Base-by-base conservation (phyloP, 1,140 invertebrate species). In the Eriosoma lanigerum region DNA sequence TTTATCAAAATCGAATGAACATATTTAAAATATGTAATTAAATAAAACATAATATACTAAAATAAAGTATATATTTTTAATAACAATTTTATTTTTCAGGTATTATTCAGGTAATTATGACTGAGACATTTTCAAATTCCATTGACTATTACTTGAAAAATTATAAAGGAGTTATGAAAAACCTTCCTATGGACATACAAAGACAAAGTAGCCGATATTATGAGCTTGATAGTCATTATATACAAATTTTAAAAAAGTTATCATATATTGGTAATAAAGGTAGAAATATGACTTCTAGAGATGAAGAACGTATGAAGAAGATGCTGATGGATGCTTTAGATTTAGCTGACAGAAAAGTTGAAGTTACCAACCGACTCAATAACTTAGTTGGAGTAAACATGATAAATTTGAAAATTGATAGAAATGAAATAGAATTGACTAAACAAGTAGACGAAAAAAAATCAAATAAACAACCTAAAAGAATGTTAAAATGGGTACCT, bases 201-300 rank as follows among this genome's bases (percentile, higher is more conserved):
- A 56, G 32, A 56, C 50, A 75, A 54, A n/a, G 4, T 4, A 75
- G 72, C 32, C 50, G 29, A 32, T 75, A 44, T 75, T 75, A 15
- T 38, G 72, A 75, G 8, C 6, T 52, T n/a, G 72, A 75, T 56
- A 38, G 26, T 29, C 48, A 29, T 56, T 50, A 75, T 4, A 19
- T 19, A 58, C 72, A 75, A 17, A 38, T 75, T 75, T 17, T 75
- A 38, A 75, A 75, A 6, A 54, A 56, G 10, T 56, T 75, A 21
- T 21, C 1, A 21, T 13, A 17, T 0, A 32, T 24, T 21, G 10
- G 15, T 15, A 75, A 75, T 32, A 56, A 75, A 1, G 1, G 1
- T 54, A 24, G n/a, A n/a, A 9, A 56, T 9, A n/a, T 54, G 4
- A 13, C 24, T 17, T 9, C 50, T 56, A 9, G 2, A n/a, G 50